Percentiles rank a stretch among this genome's conserved stretches.
phyloP scores from a whole-genome alignment of 2,797 vertebrate genomes.

The Clarias pachynema region DNA sequence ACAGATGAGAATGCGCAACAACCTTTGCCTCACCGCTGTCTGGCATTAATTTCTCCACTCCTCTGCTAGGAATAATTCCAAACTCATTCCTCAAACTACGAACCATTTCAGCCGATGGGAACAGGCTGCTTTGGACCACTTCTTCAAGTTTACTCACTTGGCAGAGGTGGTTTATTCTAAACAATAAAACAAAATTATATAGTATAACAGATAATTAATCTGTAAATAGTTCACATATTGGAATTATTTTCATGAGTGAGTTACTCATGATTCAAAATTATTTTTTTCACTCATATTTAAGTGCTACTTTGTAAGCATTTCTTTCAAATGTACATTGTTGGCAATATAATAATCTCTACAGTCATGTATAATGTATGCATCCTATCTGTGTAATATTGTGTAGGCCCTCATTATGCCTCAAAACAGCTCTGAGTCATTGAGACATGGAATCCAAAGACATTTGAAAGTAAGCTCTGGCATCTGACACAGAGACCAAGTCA shows the following conservation, averaged over 20 bases:
- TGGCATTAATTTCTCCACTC: slow-evolving; percentile 17
- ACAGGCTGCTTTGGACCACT: slow-evolving; percentile 69
- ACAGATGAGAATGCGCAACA: background rate
- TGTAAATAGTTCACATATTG: background rate
- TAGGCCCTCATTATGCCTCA: no score
- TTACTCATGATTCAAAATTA: background rate
- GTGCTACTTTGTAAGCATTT: background rate
- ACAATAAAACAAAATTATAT: background rate
- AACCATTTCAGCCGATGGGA: slow-evolving; percentile 83
- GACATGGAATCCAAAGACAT: no score
- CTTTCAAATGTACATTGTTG: background rate
- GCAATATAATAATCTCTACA: no score
- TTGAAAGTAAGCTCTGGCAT: no score
- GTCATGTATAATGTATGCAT: no score
- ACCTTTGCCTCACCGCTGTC: slow-evolving; percentile 19
- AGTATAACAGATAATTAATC: background rate
- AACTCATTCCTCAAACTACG: slow-evolving; percentile 72
- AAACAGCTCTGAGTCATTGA: no score
- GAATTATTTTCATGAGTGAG: background rate
- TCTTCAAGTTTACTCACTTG: slow-evolving; percentile 69
- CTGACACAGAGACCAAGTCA: no score
- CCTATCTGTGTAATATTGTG: no score
- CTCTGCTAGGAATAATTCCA: slow-evolving; percentile 60
- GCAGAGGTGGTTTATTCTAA: slow-evolving; percentile 76
- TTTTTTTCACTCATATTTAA: background rate